Conservation (phyloP, 1,140 invertebrate species). For the Hyles euphorbiae region DNA sequence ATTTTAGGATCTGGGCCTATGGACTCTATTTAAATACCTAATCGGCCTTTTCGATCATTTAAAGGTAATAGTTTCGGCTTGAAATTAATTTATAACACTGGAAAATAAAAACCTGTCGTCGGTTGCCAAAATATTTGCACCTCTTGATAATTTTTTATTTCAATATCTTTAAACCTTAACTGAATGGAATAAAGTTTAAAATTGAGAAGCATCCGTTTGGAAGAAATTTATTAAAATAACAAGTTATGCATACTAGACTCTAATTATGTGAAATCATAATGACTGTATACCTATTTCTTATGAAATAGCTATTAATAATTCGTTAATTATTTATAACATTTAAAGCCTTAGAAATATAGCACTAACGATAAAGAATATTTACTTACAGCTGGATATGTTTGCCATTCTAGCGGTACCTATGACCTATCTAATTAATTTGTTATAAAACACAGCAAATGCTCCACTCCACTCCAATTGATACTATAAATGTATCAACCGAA, state of each 20-base stretch:
- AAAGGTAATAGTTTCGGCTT: conserved; percentile 3
- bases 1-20: conserved; percentile 7
- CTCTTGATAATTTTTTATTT: background rate
- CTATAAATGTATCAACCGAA: too few relatives aligned
- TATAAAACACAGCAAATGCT: too few relatives aligned
- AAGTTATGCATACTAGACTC: too few relatives aligned
- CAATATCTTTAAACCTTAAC: background rate
- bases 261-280: too few relatives aligned
- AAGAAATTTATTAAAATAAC: too few relatives aligned
- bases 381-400: too few relatives aligned
- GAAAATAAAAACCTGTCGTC: conserved; percentile 2
- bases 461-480: too few relatives aligned
- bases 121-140: conserved; percentile 1
- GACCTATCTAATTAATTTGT: too few relatives aligned
- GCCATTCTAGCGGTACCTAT: too few relatives aligned
- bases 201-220: background rate
- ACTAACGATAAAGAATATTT: too few relatives aligned
- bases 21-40: conserved; percentile 8
- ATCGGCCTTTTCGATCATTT: background rate
- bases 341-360: too few relatives aligned
- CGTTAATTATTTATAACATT: background rate
- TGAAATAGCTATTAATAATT: background rate
- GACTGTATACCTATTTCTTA: conserved; percentile 1
- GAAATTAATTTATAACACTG: conserved; percentile 8
- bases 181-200: background rate